phyloP scores from a whole-genome alignment of 2,888 invertebrate genomes.

The Camptogramma bilineatum region DNA sequence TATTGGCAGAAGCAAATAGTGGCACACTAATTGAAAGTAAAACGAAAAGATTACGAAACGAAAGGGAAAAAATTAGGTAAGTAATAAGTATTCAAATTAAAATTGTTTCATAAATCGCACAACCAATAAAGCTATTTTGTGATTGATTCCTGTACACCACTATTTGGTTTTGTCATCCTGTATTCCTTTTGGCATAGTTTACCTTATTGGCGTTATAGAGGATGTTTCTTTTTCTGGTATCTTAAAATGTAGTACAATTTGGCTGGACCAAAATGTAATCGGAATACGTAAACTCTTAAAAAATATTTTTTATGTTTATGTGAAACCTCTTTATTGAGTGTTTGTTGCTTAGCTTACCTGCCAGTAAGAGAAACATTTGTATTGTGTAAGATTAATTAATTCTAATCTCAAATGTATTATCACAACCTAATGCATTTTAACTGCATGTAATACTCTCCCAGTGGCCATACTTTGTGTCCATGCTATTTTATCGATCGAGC shows the following conservation, averaged over 20 bases:
- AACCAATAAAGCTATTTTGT: neutral
- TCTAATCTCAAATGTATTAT: conserved; percentile 15
- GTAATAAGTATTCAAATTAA: neutral
- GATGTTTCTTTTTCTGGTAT: conserved; percentile 21
- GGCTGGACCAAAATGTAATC: conserved; percentile 35
- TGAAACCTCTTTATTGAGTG: conserved; percentile 7
- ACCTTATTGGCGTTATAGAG: conserved; percentile 1
- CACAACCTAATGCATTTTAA: conserved; percentile 36
- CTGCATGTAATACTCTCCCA: conserved; percentile 69
- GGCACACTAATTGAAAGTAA: neutral
- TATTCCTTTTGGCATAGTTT: neutral
- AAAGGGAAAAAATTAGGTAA: too few relatives aligned
- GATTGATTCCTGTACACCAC: neutral
- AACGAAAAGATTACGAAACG: too few relatives aligned
- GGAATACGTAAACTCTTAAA: conserved; percentile 26
- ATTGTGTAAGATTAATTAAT: conserved; percentile 7
- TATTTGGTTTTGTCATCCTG: neutral
- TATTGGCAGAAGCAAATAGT: neutral
- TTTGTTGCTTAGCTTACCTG: conserved; percentile 22
- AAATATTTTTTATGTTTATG: conserved; percentile 13
- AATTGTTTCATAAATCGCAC: neutral
- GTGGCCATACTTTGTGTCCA: conserved; percentile 78
- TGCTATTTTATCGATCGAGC: conserved; percentile 71
- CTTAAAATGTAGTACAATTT: conserved; percentile 34
- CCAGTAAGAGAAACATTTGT: conserved; percentile 21